Base-by-base conservation (phyloP, 2,797 vertebrate species). In the Varecia variegata region DNA sequence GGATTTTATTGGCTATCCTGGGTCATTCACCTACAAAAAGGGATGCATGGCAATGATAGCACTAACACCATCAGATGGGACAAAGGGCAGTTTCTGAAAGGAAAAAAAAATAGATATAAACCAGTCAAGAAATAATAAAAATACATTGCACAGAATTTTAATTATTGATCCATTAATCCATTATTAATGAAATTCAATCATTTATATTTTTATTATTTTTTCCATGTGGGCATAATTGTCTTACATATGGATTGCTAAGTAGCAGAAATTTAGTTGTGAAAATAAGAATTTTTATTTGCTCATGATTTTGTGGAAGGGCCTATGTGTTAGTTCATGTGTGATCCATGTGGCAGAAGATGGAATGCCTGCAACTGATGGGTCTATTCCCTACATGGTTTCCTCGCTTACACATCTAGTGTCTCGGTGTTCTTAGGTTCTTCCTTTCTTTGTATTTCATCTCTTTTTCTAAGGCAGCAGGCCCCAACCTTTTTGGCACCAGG, bases 121-220 rank as follows among this genome's bases (percentile, higher is more conserved):
- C 3, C 7, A 14, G 9, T 80, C 9, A n/a, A 85, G 25, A 62
- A 65, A 27, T 40, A 67, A 71, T 0, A 30, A 9, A 82, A 58
- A 9, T 47, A 30, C 0, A 65, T 45, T 47, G 35, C 0, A 50
- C 10, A 50, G 68, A 85, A 76, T 65, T 93, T 93, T 54, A 65
- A 84, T 35, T 47, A 3, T 62, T 40, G 7, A 70, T 43, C 23
- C 71, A 32, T 4, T 52, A 30, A 65, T 87, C 15, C 35, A 43
- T 60, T 74, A 70, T 82, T 74, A 74, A 71, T 67, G 65, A 18
- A 86, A 67, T 79, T 68, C 4, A 58, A 56, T 45, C 18, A 52
- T 12, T 1, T 82, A 9, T 65, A 52, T 68, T 89, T 92, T 86
- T 21, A 65, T 0, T 74, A 4, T 76, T 90, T 88, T 30, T 87